Evolutionary conservation across 1,140 invertebrate species (phyloP), one percentile per base, ranked within the genome.

Genomic region (Hypsibius dujardini): DNA sequence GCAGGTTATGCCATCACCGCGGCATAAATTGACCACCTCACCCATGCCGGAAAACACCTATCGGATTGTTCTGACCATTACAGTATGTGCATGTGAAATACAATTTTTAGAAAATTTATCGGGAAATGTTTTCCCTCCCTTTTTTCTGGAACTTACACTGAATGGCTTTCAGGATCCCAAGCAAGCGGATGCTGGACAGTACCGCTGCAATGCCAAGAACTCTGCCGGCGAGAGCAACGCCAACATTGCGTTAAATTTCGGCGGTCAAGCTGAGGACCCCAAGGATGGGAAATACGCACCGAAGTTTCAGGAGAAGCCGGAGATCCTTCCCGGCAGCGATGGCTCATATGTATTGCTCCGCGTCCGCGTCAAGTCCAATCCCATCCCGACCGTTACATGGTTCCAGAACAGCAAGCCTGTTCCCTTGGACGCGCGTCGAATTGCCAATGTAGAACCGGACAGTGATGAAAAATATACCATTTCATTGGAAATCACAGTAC

Each of bases 131-230:
- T 46, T 46, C 46, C 1, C 28, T 15, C 50, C 1, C 46, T 70
- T 47, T 59, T 15, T 46, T 46, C 46, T 71, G 70, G 56, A 28
- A 28, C 28, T 28, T 28, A 28, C 28, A 28, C 28, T 28, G 28
- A 28, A 28, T 47, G 71, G n/a, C 70, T 74, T 77, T 42, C 72
- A 84, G 83, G 92, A 93, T 82, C 95, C 95, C 46, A 91, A 89
- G 70, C 87, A 87, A 77, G 87, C 89, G 77, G 95, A 99, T 80
- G 94, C 93, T 75, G 95, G 95, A 73, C 92, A 93, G 80, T 99
- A 98, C 83, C 87, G 94, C 77, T 98, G 94, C 84, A 98, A 96
- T 81, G 95, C 95, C 73, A 90, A 93, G 83, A 99, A 99, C 86
- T 87, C 88, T 79, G 89, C 88, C 80, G 95, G 95, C 80, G 95